These are phyloP conservation scores for Apamea anceps DNA, from an alignment of 2,888 invertebrate genomes.

Conservation along the genomic window DNA sequence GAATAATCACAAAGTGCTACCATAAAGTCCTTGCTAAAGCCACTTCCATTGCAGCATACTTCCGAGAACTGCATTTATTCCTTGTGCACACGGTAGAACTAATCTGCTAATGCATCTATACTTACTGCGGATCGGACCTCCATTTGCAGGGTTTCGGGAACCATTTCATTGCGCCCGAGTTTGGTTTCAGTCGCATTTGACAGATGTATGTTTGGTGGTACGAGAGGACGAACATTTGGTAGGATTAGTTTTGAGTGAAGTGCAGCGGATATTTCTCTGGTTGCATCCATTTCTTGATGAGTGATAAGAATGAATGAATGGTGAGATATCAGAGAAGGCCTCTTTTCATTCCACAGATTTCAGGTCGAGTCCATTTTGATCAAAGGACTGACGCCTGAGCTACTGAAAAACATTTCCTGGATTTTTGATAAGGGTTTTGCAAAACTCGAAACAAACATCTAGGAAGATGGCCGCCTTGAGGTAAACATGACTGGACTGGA, in stretches of 20 bases:
- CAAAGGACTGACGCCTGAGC: background rate
- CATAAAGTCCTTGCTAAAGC: background rate
- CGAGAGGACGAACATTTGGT: constrained; percentile 11
- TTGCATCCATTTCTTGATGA: constrained; percentile 46
- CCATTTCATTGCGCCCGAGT: constrained; percentile 59
- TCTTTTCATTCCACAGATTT: constrained; percentile 14
- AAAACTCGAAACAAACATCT: background rate
- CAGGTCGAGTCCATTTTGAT: constrained; percentile 12
- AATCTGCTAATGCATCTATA: constrained; percentile 79
- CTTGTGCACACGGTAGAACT: constrained; percentile 69
- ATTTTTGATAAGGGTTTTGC: background rate
- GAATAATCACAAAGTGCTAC: background rate
- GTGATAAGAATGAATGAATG: constrained; percentile 38
- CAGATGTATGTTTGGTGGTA: constrained; percentile 44
- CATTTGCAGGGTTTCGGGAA: constrained; percentile 61
- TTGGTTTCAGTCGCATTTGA: constrained; percentile 50
- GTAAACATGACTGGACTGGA: background rate
- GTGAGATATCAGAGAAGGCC: background rate
- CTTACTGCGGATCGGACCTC: constrained; percentile 51
- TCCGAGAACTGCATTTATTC: constrained; percentile 62
- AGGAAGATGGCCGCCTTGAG: background rate
- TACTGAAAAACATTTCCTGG: background rate
- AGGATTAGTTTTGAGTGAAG: constrained; percentile 34
- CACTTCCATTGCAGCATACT: constrained; percentile 48
- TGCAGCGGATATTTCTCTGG: constrained; percentile 39